Evolutionary conservation across 2,113 vertebrate species (phyloP), one percentile per base, ranked within the genome.

Genomic region (Myrmophylax atrothorax): DNA sequence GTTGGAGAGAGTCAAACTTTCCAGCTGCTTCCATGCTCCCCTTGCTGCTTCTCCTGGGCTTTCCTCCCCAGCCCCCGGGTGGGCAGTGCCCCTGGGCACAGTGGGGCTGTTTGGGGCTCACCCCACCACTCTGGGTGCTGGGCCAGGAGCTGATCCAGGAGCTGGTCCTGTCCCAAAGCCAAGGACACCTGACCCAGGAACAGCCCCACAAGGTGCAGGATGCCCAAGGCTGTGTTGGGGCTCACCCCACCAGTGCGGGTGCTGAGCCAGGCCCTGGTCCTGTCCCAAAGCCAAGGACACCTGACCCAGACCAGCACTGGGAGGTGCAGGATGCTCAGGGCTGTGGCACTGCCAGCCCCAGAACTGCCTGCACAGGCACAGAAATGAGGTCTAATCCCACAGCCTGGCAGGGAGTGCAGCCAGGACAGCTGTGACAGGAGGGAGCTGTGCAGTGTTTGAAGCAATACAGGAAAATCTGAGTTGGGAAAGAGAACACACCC

Each of bases 41-140:
- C 18, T 28, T 22, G 40, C 7, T 46, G 31, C 23, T 49, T 2
- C 40, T 70, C 23, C 55, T 75, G 31, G 10, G 1, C 37, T 78
- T 70, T 67, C 23, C 28, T 62, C n/a, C 26, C 37, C 19, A 31
- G 0, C 0, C 7, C 18, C 17, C 23, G 31, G 18, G 40, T 33
- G 4, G 16, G 59, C 50, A 50, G 12, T 14, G 14, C 47, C 8
- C 13, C 29, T 12, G 31, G 31, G 66, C 12, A 4, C 2, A n/a
- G 35, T 0, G 18, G 44, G 22, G n/a, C 25, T 18, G 26, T 9
- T 12, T 7, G 38, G 83, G 38, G 40, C 38, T 88, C 53, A 11
- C 20, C 29, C 7, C 14, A 3, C 18, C 11, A 8, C 38, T 40
- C 38, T 40, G 38, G 38, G 8, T 10, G 2, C 24, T 76, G 10